Percentiles rank a stretch among this genome's conserved stretches.
Evolutionary conservation across 2,888 invertebrate species (phyloP).

Genomic region (Plusia festucae): DNA sequence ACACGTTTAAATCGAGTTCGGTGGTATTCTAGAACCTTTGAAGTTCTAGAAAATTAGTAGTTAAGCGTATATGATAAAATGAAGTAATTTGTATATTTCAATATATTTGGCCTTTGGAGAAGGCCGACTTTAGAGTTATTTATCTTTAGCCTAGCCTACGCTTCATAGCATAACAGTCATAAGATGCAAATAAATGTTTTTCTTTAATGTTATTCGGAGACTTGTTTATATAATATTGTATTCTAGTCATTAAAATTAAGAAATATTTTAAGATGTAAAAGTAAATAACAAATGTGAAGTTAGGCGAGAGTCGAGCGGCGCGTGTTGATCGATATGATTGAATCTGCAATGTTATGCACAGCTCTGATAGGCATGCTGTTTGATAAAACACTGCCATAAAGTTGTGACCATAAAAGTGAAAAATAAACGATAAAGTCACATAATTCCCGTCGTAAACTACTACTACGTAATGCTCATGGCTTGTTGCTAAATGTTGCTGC

Average conservation of each 20-base stretch:
- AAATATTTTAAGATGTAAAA: too few species aligned
- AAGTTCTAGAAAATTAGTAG: too few species aligned
- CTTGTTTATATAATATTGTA: too few species aligned
- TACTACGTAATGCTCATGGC: constrained; percentile 7
- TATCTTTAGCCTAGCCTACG: too few species aligned
- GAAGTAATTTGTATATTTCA: too few species aligned
- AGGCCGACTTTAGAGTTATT: too few species aligned
- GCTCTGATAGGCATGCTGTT: constrained; percentile 23
- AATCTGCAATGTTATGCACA: constrained; percentile 26
- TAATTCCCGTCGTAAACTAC: constrained; percentile 10
- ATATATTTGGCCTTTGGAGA: too few species aligned
- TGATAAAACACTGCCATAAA: constrained; percentile 23
- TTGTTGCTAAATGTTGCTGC: background rate
- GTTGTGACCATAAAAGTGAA: constrained; percentile 17
- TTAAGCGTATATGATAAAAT: too few species aligned
- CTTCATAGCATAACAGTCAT: too few species aligned
- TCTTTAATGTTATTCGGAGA: too few species aligned
- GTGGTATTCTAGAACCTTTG: background rate
- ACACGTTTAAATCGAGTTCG: background rate
- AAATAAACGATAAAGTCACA: constrained; percentile 21
- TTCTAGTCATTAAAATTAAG: too few species aligned
- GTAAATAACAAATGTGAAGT: background rate
- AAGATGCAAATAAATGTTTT: too few species aligned
- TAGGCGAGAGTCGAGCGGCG: background rate
- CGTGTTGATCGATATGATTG: constrained; percentile 19